Evolutionary conservation across 2,797 vertebrate genomes (phyloP).

Genomic region (Phoebastria nigripes): DNA sequence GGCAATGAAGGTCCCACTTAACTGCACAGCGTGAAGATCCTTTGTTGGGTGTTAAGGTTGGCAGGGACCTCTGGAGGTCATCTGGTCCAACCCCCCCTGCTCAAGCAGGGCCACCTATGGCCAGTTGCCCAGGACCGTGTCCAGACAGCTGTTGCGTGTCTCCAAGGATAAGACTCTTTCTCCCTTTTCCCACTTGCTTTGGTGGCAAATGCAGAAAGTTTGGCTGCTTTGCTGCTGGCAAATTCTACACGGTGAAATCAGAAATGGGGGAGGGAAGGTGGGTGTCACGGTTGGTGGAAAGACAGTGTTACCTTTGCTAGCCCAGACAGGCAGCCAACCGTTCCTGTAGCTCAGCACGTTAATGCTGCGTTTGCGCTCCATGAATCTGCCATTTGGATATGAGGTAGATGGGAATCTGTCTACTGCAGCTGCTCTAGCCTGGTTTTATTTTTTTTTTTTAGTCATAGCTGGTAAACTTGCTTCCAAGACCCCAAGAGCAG

Average conservation of each 20-base stretch:
- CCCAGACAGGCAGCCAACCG: rapidly evolving
- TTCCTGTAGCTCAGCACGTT: not conserved
- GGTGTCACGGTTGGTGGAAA: not conserved
- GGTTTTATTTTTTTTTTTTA: not conserved
- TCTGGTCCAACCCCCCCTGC: not conserved
- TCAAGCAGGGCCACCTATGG: not conserved
- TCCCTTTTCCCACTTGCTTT: not conserved
- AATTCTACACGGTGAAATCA: not conserved
- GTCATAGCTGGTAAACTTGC: not conserved
- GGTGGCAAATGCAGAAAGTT: not conserved
- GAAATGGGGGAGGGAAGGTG: not conserved
- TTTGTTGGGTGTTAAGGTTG: not conserved
- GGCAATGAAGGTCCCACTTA: not conserved
- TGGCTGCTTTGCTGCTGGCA: not conserved
- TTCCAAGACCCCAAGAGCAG: not conserved
- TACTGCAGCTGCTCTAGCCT: not conserved
- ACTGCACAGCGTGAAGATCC: not conserved
- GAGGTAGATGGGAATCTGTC: not conserved
- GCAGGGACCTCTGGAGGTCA: not conserved
- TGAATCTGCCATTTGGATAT: not conserved
- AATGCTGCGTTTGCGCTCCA: not conserved
- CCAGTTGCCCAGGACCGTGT: rapidly evolving
- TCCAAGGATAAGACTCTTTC: not conserved
- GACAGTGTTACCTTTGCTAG: not conserved
- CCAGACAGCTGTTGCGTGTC: not conserved